A percentile compares a stretch with the other conserved stretches of the same genome.
These are phyloP conservation scores for Gallinago stenura DNA, from an alignment of 2,797 vertebrate species.

Conservation along the genomic window DNA sequence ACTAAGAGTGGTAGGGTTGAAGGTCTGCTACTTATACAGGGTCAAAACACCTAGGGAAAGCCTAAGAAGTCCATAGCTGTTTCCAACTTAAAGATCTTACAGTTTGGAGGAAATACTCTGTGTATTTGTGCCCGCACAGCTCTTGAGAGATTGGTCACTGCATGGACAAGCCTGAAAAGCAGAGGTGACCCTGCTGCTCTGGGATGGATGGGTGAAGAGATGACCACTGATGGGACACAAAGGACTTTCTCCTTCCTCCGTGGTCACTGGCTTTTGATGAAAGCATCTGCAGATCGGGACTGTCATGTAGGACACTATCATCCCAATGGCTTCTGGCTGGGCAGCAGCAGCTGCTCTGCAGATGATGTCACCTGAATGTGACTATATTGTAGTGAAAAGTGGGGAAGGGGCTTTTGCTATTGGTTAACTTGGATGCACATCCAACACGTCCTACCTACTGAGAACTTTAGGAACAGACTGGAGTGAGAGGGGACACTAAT, in stretches of 20 bases:
- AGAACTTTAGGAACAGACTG: not conserved
- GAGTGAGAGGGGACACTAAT: not conserved
- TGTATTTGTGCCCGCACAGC: not conserved
- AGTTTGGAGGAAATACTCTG: not conserved
- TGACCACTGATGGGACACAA: not conserved
- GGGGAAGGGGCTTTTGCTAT: not conserved
- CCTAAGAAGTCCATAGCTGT: not conserved
- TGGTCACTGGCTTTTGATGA: not conserved
- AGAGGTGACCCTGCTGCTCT: not conserved
- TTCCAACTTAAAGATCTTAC: not conserved
- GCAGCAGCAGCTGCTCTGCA: not conserved
- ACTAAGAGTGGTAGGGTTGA: not conserved
- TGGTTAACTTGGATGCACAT: not conserved
- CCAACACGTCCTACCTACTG: not conserved
- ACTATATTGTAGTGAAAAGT: fast-evolving
- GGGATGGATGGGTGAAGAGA: not conserved
- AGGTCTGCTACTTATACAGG: not conserved
- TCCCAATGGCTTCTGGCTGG: not conserved
- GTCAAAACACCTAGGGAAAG: not conserved
- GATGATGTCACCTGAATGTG: not conserved
- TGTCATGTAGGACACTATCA: not conserved
- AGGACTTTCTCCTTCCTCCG: not conserved
- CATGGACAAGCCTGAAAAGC: not conserved
- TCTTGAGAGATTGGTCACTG: not conserved
- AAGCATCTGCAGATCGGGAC: not conserved